These are phyloP conservation scores for Drosophila stalkeri DNA, from an alignment of 2,888 invertebrate species.

Conservation along the genomic window DNA sequence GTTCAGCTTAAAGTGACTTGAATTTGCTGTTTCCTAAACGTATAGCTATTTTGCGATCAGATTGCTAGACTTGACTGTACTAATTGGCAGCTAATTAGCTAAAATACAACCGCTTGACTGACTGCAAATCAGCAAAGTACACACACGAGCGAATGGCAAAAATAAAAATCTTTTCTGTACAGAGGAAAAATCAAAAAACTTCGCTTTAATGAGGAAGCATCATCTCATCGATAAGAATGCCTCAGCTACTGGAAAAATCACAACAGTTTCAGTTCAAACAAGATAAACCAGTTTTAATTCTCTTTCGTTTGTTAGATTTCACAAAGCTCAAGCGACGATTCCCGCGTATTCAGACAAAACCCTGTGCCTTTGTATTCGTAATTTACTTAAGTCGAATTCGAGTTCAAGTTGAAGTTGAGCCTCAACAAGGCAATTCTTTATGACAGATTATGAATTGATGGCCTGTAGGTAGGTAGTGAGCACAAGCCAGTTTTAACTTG, in stretches of 20 bases:
- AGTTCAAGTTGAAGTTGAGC: slow-evolving; percentile 32
- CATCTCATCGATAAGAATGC: slow-evolving; percentile 21
- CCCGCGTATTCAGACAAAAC: slow-evolving; percentile 3
- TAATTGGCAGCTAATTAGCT: slow-evolving; percentile 64
- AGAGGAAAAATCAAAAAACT: slow-evolving; percentile 59
- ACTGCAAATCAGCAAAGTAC: slow-evolving; percentile 44
- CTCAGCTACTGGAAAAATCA: slow-evolving; percentile 49
- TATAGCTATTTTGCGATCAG: background rate
- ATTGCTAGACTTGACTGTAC: slow-evolving; percentile 25
- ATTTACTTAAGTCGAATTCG: slow-evolving; percentile 45
- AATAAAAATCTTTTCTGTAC: slow-evolving; percentile 23
- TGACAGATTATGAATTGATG: slow-evolving; percentile 8
- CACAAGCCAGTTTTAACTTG: slow-evolving; percentile 15
- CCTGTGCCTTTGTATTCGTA: slow-evolving; percentile 10
- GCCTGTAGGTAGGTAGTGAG: background rate
- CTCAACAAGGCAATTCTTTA: slow-evolving; percentile 44
- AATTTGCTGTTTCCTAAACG: background rate
- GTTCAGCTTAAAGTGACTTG: background rate
- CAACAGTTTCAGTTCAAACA: slow-evolving; percentile 51
- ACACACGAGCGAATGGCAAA: slow-evolving; percentile 26
- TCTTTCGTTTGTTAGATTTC: slow-evolving; percentile 13
- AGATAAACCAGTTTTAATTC: slow-evolving; percentile 68
- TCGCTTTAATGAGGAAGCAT: slow-evolving; percentile 67
- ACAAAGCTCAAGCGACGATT: slow-evolving; percentile 30
- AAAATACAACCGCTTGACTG: slow-evolving; percentile 12